Percentiles rank a stretch among this genome's conserved stretches.
Conservation (phyloP, 2,113 vertebrate species). For the Otus sunia region DNA sequence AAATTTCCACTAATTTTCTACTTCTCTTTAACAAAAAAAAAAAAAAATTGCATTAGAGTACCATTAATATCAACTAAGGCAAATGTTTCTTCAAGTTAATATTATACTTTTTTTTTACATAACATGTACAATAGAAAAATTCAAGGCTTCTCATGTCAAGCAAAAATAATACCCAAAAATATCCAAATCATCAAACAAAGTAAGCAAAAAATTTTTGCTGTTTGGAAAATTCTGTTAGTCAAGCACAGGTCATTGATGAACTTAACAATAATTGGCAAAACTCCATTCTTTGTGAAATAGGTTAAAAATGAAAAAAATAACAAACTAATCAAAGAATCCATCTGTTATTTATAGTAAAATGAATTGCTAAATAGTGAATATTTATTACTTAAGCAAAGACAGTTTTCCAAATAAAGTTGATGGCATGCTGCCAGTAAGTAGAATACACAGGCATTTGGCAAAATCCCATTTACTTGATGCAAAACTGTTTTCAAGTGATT, state of each 20-base stretch:
- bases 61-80: not conserved
- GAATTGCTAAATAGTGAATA: constrained; percentile 42
- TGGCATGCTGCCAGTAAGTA: constrained; percentile 29
- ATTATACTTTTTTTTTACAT: not conserved
- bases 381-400: constrained; percentile 46
- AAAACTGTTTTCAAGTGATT: constrained; percentile 6
- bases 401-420: constrained; percentile 35
- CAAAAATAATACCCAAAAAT: not conserved
- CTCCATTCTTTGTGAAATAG: not conserved
- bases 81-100: not conserved
- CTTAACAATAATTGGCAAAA: not conserved
- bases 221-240: constrained; percentile 40
- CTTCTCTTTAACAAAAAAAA: not conserved
- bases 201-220: not conserved
- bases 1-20: not conserved
- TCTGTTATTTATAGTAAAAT: constrained; percentile 56
- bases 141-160: not conserved
- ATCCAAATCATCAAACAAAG: not conserved
- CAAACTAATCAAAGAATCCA: not conserved
- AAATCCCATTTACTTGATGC: constrained; percentile 35
- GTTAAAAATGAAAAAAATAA: not conserved
- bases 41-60: not conserved
- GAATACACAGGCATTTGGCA: constrained; percentile 36
- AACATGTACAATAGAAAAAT: not conserved
- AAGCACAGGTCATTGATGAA: not conserved